phyloP scores from a whole-genome alignment of 2,888 invertebrate species.

The Spodoptera littoralis region DNA sequence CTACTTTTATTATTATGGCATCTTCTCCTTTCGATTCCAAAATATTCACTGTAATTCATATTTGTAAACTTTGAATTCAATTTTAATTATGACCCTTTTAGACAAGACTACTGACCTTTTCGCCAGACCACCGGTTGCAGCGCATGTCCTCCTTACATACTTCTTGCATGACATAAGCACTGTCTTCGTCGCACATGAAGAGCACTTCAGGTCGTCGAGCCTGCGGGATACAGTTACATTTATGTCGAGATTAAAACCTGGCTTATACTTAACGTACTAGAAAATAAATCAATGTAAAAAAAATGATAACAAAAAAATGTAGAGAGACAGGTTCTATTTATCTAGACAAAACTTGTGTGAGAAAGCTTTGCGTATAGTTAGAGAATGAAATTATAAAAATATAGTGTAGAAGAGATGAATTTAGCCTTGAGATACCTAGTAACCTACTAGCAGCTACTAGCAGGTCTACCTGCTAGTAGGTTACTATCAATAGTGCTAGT shows the following conservation, averaged over 20 bases:
- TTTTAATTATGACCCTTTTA: too few species aligned
- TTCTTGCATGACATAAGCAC: conserved; percentile 92
- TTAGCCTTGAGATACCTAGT: too few species aligned
- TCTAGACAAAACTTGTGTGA: neutral
- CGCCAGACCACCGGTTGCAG: conserved; percentile 91
- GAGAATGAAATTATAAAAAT: neutral
- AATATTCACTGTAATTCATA: neutral
- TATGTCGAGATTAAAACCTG: too few species aligned
- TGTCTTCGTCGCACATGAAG: conserved; percentile 92
- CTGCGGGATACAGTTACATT: conserved; percentile 64
- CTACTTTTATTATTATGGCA: too few species aligned
- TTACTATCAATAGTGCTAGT: too few species aligned
- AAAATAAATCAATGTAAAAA: too few species aligned
- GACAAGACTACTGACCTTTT: conserved; percentile 78
- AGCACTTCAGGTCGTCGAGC: conserved; percentile 90
- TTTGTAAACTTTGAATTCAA: too few species aligned
- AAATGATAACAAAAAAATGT: too few species aligned
- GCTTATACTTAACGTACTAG: too few species aligned
- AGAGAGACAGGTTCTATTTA: too few species aligned
- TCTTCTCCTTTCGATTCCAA: neutral
- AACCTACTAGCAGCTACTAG: too few species aligned
- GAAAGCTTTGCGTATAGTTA: conserved; percentile 1
- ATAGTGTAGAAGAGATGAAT: neutral
- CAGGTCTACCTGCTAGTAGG: too few species aligned
- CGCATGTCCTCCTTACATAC: conserved; percentile 91